phyloP scores from a whole-genome alignment of 2,113 vertebrate species.

The Zapornia atra region DNA sequence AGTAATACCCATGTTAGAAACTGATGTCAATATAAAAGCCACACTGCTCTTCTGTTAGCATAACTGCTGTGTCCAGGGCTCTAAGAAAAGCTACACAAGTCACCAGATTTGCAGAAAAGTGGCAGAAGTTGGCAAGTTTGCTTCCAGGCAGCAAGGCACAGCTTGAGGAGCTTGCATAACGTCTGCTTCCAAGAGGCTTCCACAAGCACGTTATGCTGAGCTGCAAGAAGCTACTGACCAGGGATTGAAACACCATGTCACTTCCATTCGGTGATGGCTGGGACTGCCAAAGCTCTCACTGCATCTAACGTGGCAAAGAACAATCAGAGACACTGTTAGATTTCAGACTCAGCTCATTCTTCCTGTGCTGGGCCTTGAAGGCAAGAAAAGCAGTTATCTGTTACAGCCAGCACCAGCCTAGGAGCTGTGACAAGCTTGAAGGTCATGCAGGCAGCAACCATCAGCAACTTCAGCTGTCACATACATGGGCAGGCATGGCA shows the following conservation, averaged over 20 bases:
- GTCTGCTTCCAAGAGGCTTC: conserved; percentile 26
- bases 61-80: neutral
- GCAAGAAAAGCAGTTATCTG: neutral
- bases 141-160: conserved; percentile 44
- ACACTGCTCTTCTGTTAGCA: neutral
- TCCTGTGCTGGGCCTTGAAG: neutral
- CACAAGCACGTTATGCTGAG: neutral
- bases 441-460: neutral
- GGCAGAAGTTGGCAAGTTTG: conserved; percentile 42
- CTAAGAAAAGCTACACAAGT: conserved; percentile 45
- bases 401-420: neutral
- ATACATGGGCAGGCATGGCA: too few relatives aligned
- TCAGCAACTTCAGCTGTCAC: neutral
- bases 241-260: neutral
- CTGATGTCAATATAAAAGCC: neutral
- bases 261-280: conserved; percentile 11
- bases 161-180: conserved; percentile 44
- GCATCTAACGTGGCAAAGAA: neutral
- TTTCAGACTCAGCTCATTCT: conserved; percentile 1
- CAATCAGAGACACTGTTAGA: conserved; percentile 29
- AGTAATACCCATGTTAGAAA: neutral
- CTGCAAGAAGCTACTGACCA: conserved; percentile 43
- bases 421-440: neutral
- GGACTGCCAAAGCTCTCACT: conserved; percentile 28
- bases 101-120: conserved; percentile 56